Evolutionary conservation across 2,797 vertebrate species (phyloP).

Genomic region (Martes flavigula): DNA sequence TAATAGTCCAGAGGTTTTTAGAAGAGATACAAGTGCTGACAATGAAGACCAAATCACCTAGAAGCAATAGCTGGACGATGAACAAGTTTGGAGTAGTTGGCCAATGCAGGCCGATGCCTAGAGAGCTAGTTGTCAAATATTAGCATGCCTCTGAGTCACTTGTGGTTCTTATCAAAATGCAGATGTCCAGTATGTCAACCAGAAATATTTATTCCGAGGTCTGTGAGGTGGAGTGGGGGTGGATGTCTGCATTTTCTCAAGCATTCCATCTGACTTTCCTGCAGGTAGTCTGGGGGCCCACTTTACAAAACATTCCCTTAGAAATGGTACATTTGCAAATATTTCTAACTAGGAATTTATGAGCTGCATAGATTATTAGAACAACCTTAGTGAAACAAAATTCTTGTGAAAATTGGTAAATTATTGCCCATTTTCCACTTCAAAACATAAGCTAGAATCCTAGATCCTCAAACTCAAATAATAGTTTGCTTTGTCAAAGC

Average conservation of each 20-base stretch:
- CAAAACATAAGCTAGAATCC: background rate
- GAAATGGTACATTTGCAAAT: background rate
- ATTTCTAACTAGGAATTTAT: background rate
- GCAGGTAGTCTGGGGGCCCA: background rate
- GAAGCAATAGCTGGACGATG: background rate
- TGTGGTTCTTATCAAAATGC: background rate
- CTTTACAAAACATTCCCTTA: background rate
- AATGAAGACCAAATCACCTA: background rate
- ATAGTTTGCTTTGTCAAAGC: background rate
- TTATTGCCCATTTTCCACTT: background rate
- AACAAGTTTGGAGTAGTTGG: background rate
- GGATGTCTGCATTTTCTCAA: background rate
- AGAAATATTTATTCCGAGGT: background rate
- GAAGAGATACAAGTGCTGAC: background rate
- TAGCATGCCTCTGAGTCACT: background rate
- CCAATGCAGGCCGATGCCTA: background rate
- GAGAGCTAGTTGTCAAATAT: background rate
- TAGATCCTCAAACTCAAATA: background rate
- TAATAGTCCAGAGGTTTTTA: background rate
- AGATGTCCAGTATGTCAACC: background rate
- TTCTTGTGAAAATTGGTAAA: background rate
- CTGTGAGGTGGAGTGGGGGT: accelerated
- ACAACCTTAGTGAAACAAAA: background rate
- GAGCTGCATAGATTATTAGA: background rate
- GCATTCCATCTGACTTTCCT: background rate